phyloP scores from a whole-genome alignment of 2,797 vertebrate genomes.

The Chanos chanos region DNA sequence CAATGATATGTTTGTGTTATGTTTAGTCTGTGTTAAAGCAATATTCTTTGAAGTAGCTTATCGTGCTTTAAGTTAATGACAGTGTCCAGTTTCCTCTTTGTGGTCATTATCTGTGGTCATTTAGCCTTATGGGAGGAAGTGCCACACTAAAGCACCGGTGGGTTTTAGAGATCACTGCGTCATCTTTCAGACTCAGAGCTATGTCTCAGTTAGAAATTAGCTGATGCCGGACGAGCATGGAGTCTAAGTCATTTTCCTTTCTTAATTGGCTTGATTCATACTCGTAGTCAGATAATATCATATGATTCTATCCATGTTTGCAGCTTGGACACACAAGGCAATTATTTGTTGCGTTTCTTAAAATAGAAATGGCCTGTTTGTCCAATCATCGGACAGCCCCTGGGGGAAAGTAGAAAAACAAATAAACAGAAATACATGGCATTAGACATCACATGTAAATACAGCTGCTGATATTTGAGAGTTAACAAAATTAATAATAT shows the following conservation, averaged over 20 bases:
- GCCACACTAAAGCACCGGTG: slow-evolving; percentile 18
- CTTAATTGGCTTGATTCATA: slow-evolving; percentile 18
- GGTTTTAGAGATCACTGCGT: slow-evolving; percentile 43
- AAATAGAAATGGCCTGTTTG: slow-evolving; percentile 61
- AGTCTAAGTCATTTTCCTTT: no score
- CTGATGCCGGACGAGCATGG: no score
- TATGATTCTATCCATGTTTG: slow-evolving; percentile 65
- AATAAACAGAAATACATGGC: no score
- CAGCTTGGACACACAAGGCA: slow-evolving; percentile 63
- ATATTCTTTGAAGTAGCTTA: slow-evolving; percentile 46
- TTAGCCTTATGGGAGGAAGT: slow-evolving; percentile 47
- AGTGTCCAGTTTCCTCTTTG: slow-evolving; percentile 59
- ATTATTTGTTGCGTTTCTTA: slow-evolving; percentile 66
- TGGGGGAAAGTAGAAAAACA: slow-evolving; percentile 63
- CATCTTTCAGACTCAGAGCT: no score
- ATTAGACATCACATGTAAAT: no score
- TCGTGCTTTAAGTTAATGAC: slow-evolving; percentile 34
- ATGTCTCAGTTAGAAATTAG: no score
- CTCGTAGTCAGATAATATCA: slow-evolving; percentile 59
- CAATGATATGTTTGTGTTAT: slow-evolving; percentile 41
- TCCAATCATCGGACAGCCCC: slow-evolving; percentile 57
- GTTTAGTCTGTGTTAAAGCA: slow-evolving; percentile 49
- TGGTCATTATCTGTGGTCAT: slow-evolving; percentile 61
- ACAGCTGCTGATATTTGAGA: no score
- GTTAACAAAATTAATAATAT: no score